These are phyloP conservation scores for Thryonomys swinderianus DNA, from an alignment of 2,113 vertebrate genomes.

Conservation along the genomic window DNA sequence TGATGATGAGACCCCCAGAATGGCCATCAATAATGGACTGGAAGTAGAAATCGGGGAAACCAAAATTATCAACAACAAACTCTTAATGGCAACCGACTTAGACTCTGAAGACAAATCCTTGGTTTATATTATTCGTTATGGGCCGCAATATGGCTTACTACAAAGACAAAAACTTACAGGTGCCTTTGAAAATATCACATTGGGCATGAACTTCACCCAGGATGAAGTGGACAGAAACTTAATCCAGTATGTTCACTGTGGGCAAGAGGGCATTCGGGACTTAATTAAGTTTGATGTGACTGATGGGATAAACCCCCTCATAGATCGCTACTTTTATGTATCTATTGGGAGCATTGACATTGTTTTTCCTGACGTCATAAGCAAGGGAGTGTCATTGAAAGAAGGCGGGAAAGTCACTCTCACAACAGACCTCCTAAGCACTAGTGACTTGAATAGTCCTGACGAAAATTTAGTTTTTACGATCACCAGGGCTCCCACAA, in stretches of 20 bases:
- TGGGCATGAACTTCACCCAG: slow-evolving; percentile 97
- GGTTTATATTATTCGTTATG: slow-evolving; percentile 92
- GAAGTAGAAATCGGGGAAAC: slow-evolving; percentile 94
- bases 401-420: slow-evolving; percentile 95
- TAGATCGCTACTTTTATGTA: slow-evolving; percentile 97
- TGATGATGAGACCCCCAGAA: slow-evolving; percentile 97
- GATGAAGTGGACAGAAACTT: slow-evolving; percentile 93
- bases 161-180: slow-evolving; percentile 87
- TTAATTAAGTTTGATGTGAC: slow-evolving; percentile 98
- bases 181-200: slow-evolving; percentile 90
- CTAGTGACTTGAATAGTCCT: slow-evolving; percentile 96
- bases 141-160: slow-evolving; percentile 92
- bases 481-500: slow-evolving; percentile 93
- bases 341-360: slow-evolving; percentile 93
- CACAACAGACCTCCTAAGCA: slow-evolving; percentile 97
- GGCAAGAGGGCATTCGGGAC: slow-evolving; percentile 94
- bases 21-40: slow-evolving; percentile 96
- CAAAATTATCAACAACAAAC: slow-evolving; percentile 90
- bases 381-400: slow-evolving; percentile 95
- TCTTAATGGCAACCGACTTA: slow-evolving; percentile 95
- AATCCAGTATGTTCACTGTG: slow-evolving; percentile 92
- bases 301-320: slow-evolving; percentile 94
- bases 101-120: slow-evolving; percentile 95
- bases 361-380: slow-evolving; percentile 96
- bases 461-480: slow-evolving; percentile 96